Base-by-base conservation (phyloP, 2,888 invertebrate genomes). In the Amphiduros pacificus region DNA sequence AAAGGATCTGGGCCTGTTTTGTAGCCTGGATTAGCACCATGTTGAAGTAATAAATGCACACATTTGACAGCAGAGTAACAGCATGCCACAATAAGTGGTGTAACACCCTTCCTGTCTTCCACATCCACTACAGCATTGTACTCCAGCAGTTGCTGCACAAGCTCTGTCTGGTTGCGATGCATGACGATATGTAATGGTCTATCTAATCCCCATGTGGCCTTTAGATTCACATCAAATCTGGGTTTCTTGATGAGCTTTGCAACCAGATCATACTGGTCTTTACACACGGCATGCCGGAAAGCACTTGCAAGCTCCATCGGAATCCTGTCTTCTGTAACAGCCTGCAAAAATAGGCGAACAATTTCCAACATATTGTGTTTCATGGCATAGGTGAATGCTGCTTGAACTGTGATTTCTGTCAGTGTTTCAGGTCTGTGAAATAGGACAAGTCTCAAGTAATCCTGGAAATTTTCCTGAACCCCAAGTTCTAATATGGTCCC, bases 191-290 rank as follows among this genome's bases (percentile, higher is more conserved):
- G 49, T 9, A 49, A 20, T 9, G 49, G 49, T 20, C 22, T 49
- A 11, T 49, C 49, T 20, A 49, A 20, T 14, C 49, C 49, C 17
- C 17, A 14, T 17, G 49, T 49, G 9, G 49, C 14, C 22, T 49
- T 20, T 49, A 14, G 22, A 49, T 49, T 9, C 14, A 49, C 49
- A 20, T 20, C 9, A 20, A 49, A 49, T 20, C 22, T 9, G 9
- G 14, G 49, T 20, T 49, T 49, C 9, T 14, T 17, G 14, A 49
- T 49, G 14, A 49, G 9, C 22, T 49, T 9, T 14, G 49, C 49
- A 49, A 49, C 49, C 9, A 49, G 49, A 20, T 49, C 49, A 20
- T 49, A 49, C 49, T 49, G 49, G 20, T 9, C 14, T 49, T 49
- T 49, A 20, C 20, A 49, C 49, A 49, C 20, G 14, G 49, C 49